Percentiles rank a stretch among this genome's conserved stretches.
These are phyloP conservation scores for Conistra vaccinii DNA, from an alignment of 2,888 invertebrate genomes.

Conservation along the genomic window DNA sequence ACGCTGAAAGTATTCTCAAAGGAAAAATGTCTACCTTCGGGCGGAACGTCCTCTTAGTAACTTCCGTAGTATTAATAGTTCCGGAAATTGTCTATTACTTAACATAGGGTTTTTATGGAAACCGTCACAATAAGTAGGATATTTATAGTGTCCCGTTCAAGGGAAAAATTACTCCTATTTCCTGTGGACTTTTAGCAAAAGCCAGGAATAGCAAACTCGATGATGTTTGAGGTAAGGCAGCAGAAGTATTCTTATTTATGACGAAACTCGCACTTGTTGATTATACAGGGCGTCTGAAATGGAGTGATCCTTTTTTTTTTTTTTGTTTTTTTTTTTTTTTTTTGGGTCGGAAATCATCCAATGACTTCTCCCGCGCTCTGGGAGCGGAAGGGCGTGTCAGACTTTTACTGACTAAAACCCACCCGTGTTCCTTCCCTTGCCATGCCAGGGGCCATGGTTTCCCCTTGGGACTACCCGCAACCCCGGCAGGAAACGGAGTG, in stretches of 20 bases:
- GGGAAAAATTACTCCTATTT: background rate
- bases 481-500: too few relatives aligned
- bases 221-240: background rate
- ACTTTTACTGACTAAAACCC: too few relatives aligned
- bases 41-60: slow-evolving; percentile 13
- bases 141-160: background rate
- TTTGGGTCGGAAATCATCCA: too few relatives aligned
- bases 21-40: slow-evolving; percentile 18
- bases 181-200: too few relatives aligned
- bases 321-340: too few relatives aligned
- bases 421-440: too few relatives aligned
- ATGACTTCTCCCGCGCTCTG: too few relatives aligned
- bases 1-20: slow-evolving; percentile 23
- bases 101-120: slow-evolving; percentile 1
- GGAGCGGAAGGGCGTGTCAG: too few relatives aligned
- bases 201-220: background rate
- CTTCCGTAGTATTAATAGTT: slow-evolving; percentile 36
- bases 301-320: too few relatives aligned
- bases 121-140: slow-evolving; percentile 11
- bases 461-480: too few relatives aligned
- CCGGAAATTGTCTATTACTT: slow-evolving; percentile 43
- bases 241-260: background rate
- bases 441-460: too few relatives aligned
- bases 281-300: too few relatives aligned
- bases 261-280: background rate